phyloP scores from a whole-genome alignment of 2,113 vertebrate genomes.

The Holacanthus passer region DNA sequence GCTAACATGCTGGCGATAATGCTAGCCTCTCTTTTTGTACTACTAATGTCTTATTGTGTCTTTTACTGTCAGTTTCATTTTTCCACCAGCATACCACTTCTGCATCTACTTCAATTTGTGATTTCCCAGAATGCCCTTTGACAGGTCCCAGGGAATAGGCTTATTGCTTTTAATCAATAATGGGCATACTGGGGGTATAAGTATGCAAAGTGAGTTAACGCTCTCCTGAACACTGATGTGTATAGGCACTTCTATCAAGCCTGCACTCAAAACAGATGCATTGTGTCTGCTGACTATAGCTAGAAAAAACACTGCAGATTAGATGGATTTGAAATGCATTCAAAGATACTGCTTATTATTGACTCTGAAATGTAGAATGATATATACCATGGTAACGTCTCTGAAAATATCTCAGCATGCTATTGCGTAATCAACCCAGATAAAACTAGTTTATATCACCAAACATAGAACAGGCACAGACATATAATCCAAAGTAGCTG shows the following conservation, averaged over 20 bases:
- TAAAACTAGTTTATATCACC: not conserved
- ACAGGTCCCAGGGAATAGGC: not conserved
- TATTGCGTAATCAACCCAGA: not conserved
- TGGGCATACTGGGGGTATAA: not conserved
- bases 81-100: not conserved
- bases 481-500: not conserved
- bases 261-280: not conserved
- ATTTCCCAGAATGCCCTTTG: not conserved
- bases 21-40: not conserved
- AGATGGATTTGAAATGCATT: not conserved
- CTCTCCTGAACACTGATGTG: not conserved
- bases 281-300: not conserved
- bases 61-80: not conserved
- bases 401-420: not conserved
- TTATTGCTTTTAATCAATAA: slow-evolving; percentile 6
- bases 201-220: not conserved
- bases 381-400: not conserved
- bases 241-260: no score
- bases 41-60: not conserved
- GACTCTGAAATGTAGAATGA: not conserved
- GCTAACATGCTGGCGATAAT: not conserved
- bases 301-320: not conserved
- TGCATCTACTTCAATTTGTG: not conserved
- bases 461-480: not conserved
- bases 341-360: not conserved